Evolutionary conservation across 2,888 invertebrate species (phyloP).

Genomic region (Pegoplata infirma): DNA sequence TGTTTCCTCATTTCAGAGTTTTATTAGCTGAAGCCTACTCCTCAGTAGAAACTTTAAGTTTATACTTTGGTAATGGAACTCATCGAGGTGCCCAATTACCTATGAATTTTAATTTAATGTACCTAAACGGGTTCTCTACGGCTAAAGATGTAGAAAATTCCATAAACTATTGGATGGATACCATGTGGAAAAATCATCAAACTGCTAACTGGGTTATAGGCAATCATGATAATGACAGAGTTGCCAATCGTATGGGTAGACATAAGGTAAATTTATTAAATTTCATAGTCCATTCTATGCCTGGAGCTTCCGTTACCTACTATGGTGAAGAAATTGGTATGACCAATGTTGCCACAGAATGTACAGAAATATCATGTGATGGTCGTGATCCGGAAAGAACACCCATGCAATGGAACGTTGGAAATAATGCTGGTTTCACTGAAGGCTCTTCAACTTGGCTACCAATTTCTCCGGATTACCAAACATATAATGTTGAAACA

Average conservation of each 20-base stretch:
- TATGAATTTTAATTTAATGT: conserved; percentile 82
- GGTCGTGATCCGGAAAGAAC: conserved; percentile 81
- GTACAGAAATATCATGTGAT: conserved; percentile 72
- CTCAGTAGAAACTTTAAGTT: conserved; percentile 78
- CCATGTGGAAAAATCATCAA: conserved; percentile 79
- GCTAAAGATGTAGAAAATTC: conserved; percentile 79
- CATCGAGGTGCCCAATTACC: conserved; percentile 80
- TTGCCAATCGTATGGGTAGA: conserved; percentile 82
- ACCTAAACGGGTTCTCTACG: conserved; percentile 79
- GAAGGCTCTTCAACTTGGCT: conserved; percentile 81
- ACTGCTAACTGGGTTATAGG: conserved; percentile 85
- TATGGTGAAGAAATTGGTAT: conserved; percentile 88
- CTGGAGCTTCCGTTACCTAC: conserved; percentile 88
- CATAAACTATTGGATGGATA: conserved; percentile 81
- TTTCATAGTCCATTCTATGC: conserved; percentile 84
- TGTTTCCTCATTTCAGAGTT: too few species aligned
- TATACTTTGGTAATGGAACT: conserved; percentile 81
- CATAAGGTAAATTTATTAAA: conserved; percentile 84
- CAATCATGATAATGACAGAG: conserved; percentile 83
- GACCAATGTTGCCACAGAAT: conserved; percentile 78
- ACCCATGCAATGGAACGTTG: conserved; percentile 81
- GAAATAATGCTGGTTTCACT: conserved; percentile 81
- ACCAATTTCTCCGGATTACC: conserved; percentile 83
- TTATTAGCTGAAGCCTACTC: conserved; percentile 80
- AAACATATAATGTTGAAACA: conserved; percentile 80